A percentile compares a stretch with the other conserved stretches of the same genome.
Conservation (phyloP, 2,888 invertebrate species). For the Taphrorychus bicolor region DNA sequence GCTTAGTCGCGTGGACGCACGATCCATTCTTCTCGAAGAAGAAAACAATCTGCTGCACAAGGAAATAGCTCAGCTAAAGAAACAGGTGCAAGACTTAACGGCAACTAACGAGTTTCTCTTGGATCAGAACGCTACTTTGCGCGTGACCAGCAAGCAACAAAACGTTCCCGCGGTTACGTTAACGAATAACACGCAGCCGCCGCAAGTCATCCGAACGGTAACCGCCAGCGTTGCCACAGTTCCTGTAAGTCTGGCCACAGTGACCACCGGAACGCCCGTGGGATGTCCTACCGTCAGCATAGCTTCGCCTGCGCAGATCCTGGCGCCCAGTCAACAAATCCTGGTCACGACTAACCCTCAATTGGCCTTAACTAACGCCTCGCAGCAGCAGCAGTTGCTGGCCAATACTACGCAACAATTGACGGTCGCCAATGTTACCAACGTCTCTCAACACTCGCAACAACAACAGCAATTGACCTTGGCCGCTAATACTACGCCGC, state of each 20-base stretch:
- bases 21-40: constrained; percentile 67
- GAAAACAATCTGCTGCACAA: constrained; percentile 72
- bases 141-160: constrained; percentile 67
- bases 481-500: constrained; percentile 50
- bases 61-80: constrained; percentile 73
- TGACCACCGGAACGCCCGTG: constrained; percentile 61
- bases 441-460: constrained; percentile 52
- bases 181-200: constrained; percentile 57
- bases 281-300: constrained; percentile 67
- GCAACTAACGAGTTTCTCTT: constrained; percentile 81
- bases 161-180: constrained; percentile 69
- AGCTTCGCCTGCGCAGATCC: constrained; percentile 63
- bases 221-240: constrained; percentile 68
- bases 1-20: constrained; percentile 54
- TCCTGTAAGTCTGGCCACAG: constrained; percentile 68
- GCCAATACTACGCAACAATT: constrained; percentile 48
- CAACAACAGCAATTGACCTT: constrained; percentile 53
- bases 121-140: constrained; percentile 77
- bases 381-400: constrained; percentile 52
- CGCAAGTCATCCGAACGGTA: constrained; percentile 63
- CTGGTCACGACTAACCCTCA: constrained; percentile 58
- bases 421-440: constrained; percentile 44
- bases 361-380: constrained; percentile 43
- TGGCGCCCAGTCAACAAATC: constrained; percentile 60
- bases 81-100: constrained; percentile 73